Base-by-base conservation (phyloP, 1,140 invertebrate genomes). In the Drosophila pandora region DNA sequence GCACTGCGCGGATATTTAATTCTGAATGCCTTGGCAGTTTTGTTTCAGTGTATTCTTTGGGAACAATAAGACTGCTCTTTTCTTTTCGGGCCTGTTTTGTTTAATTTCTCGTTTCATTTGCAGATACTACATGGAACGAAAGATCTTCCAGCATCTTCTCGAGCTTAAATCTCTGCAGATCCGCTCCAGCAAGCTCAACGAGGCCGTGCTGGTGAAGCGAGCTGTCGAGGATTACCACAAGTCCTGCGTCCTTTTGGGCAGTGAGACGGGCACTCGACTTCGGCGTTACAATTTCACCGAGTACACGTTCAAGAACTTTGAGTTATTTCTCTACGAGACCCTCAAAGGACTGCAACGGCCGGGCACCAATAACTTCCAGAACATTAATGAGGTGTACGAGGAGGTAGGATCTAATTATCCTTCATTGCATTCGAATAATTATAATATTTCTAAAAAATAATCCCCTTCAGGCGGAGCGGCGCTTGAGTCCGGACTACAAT, bases 141-240 rank as follows among this genome's bases (percentile, higher is more conserved):
- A 97, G 82, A 97, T 99, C 78, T 99, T 99, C 92, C 97, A 98
- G 84, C 97, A 99, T 90, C 92, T 99, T 55, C 94, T 98, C 80
- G 97, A 99, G 91, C 91, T 99, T 21, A 99, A 99, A 91, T 94
- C 97, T 59, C 93, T 98, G 54, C 98, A 99, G 92, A 98, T 99
- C 64, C 94, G 97, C 77, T 96, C 96, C 52, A 96, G 96, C 13
- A 95, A 96, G 92, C 94, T 96, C 5, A 98, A 98, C 81, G 98
- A 99, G 92, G 94, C 96, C 22, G 95, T 98, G 48, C 92, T 98
- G 10, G 97, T 98, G 0, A 98, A 98, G 91, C 93, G 97, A 74
- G 94, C 94, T 13, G 94, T 95, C 23, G 96, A 97, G 61, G 95
- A 95, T 60, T 97, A 97, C 82, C 95, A 96, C 75, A 95, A 95